These are phyloP conservation scores for Sebastes taczanowskii DNA, from an alignment of 2,797 vertebrate species.

Conservation along the genomic window DNA sequence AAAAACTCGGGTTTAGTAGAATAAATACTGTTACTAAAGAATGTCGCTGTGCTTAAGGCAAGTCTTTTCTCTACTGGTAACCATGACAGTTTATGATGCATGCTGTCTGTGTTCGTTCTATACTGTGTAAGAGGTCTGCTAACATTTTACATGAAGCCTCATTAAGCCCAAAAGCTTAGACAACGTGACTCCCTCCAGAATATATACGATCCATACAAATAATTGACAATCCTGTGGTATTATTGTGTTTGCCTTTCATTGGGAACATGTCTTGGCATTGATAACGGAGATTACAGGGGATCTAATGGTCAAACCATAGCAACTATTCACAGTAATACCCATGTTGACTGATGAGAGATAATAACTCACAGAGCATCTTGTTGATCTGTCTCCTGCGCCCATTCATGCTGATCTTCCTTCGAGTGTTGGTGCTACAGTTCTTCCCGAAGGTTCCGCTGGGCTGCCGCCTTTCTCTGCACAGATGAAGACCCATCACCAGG, in stretches of 20 bases:
- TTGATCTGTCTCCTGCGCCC: constrained; percentile 82
- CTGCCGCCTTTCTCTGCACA: constrained; percentile 71
- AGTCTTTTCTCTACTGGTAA: no score
- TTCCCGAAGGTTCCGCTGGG: constrained; percentile 52
- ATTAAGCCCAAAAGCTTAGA: background rate
- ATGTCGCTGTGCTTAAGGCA: no score
- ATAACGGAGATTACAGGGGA: constrained; percentile 23
- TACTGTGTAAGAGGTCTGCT: background rate
- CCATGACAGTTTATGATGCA: no score
- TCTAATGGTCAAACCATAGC: background rate
- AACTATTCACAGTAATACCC: background rate
- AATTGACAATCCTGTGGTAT: background rate
- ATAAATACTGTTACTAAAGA: no score
- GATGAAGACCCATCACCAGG: constrained; percentile 81
- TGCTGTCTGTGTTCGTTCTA: no score
- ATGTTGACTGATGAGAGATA: background rate
- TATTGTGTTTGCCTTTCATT: constrained; percentile 6
- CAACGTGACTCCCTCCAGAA: background rate
- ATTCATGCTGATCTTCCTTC: constrained; percentile 68
- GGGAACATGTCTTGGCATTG: constrained; percentile 24
- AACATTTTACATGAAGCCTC: background rate
- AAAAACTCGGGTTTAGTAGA: no score
- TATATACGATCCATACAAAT: constrained; percentile 19
- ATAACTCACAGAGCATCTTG: constrained; percentile 86
- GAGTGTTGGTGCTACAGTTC: constrained; percentile 50